Conservation (phyloP, 2,888 invertebrate species). For the Heliothis peltigera region DNA sequence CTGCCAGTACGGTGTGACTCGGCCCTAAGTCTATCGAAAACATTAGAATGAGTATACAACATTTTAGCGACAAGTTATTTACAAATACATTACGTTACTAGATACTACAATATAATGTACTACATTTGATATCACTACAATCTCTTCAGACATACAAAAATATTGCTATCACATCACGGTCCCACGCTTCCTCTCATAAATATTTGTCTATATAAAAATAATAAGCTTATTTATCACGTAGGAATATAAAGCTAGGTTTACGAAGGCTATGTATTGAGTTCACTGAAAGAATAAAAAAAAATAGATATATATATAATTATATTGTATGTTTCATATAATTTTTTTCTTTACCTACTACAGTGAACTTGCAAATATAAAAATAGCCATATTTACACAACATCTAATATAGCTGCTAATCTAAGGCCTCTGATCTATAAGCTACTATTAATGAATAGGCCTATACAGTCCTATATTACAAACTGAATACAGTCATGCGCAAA, state of each 20-base stretch:
- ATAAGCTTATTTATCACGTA: background rate
- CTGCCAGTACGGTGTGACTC: too few relatives aligned
- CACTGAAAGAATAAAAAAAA: too few relatives aligned
- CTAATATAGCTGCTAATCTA: constrained; percentile 24
- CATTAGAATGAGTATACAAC: constrained; percentile 4
- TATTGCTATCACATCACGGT: constrained; percentile 59
- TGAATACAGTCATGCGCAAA: constrained; percentile 2
- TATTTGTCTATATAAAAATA: background rate
- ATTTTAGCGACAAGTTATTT: constrained; percentile 38
- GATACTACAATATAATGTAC: constrained; percentile 15
- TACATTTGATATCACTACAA: constrained; percentile 41
- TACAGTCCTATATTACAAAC: background rate
- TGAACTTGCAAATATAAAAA: background rate
- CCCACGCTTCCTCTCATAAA: constrained; percentile 42
- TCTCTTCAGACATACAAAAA: constrained; percentile 66
- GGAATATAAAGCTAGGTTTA: background rate
- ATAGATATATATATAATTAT: too few relatives aligned
- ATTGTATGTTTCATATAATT: too few relatives aligned
- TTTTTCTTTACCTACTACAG: too few relatives aligned
- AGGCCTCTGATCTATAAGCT: constrained; percentile 33
- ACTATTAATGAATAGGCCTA: background rate
- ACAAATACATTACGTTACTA: constrained; percentile 44
- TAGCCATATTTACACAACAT: constrained; percentile 1
- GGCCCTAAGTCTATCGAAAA: constrained; percentile 26
- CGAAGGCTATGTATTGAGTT: background rate